phyloP scores from a whole-genome alignment of 2,113 vertebrate species.

The Oreotragus oreotragus region DNA sequence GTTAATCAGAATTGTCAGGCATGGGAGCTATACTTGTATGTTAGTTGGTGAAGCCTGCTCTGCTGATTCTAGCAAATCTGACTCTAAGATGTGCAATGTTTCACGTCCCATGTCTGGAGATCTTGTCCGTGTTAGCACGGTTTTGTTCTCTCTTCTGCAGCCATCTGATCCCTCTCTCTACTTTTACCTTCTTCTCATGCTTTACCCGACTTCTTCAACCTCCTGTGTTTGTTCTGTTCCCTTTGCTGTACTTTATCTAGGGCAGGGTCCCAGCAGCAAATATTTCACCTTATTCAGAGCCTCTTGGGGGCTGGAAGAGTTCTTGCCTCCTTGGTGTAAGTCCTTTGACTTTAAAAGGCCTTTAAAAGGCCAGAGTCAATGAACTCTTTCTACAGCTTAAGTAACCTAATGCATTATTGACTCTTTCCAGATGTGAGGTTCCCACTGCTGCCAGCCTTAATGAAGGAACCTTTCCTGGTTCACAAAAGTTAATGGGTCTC shows the following conservation, averaged over 20 bases:
- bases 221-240: not conserved
- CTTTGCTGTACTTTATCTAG: not conserved
- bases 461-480: not conserved
- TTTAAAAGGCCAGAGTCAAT: slow-evolving; percentile 34
- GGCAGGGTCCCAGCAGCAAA: not conserved
- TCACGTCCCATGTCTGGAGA: not conserved
- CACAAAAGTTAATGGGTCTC: slow-evolving; percentile 2
- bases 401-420: slow-evolving; percentile 53
- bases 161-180: not conserved
- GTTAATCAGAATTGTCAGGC: not conserved
- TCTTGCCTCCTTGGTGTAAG: not conserved
- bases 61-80: not conserved
- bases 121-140: not conserved
- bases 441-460: not conserved
- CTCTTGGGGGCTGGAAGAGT: not conserved
- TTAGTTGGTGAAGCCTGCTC: not conserved
- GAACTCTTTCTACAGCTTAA: not conserved
- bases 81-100: not conserved
- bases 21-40: not conserved
- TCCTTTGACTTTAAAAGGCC: not conserved
- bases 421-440: not conserved
- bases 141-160: not conserved
- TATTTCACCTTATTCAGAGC: not conserved
- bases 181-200: not conserved
- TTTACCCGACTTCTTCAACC: not conserved